phyloP scores from a whole-genome alignment of 2,113 vertebrate species.

The Notothenia rossii region DNA sequence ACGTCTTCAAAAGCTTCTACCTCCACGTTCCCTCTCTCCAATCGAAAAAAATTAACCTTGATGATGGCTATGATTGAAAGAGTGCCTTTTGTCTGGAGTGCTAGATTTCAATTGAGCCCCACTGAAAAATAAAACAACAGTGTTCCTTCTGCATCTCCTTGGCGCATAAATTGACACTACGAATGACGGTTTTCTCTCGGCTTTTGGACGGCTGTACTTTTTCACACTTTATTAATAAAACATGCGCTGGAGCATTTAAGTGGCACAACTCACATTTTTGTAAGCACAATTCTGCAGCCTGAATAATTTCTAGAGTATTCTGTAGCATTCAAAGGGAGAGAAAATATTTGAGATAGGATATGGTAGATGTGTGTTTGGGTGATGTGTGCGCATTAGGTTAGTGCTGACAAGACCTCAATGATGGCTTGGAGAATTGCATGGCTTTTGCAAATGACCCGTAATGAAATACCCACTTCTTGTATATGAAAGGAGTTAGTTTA shows the following conservation, averaged over 20 bases:
- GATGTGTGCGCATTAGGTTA: neutral
- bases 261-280: constrained; percentile 49
- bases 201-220: constrained; percentile 23
- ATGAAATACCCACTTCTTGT: neutral
- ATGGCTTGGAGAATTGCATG: neutral
- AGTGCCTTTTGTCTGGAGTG: constrained; percentile 5
- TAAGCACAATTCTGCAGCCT: constrained; percentile 37
- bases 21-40: constrained; percentile 17
- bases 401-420: neutral
- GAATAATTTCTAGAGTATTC: constrained; percentile 32
- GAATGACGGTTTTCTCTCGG: constrained; percentile 16
- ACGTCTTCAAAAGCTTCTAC: constrained; percentile 42
- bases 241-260: constrained; percentile 50
- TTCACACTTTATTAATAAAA: constrained; percentile 52
- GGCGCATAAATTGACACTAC: constrained; percentile 33
- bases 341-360: constrained; percentile 18
- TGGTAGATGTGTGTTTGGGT: constrained; percentile 29
- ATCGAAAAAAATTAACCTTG: constrained; percentile 14
- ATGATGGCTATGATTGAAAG: constrained; percentile 30
- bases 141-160: constrained; percentile 15
- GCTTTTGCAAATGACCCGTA: neutral
- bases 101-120: constrained; percentile 15
- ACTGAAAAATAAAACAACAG: neutral
- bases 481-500: neutral
- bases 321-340: constrained; percentile 18